These are phyloP conservation scores for Hipparchia semele DNA, from an alignment of 2,888 invertebrate species.

Conservation along the genomic window DNA sequence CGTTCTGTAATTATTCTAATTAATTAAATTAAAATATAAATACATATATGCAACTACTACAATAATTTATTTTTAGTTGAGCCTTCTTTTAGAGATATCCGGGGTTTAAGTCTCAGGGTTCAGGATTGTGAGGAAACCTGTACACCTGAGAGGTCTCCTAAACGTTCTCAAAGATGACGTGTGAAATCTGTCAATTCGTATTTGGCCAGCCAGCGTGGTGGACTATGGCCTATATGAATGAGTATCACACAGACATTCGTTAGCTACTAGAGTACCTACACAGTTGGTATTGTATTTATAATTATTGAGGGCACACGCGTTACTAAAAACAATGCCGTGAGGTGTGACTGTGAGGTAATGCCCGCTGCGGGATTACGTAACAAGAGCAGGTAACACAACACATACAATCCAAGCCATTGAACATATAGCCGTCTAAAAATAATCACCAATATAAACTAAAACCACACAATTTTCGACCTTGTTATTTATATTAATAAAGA, in stretches of 20 bases:
- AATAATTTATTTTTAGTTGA: too few relatives aligned
- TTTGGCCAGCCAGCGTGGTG: too few relatives aligned
- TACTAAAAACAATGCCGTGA: conserved; percentile 8
- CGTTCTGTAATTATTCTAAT: not conserved
- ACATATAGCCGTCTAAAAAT: not conserved
- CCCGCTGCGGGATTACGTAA: not conserved
- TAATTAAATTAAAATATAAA: not conserved
- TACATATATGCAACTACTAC: not conserved
- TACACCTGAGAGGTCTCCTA: too few relatives aligned
- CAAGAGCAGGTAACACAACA: not conserved
- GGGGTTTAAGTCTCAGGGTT: too few relatives aligned
- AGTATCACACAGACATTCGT: not conserved
- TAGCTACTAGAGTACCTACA: not conserved
- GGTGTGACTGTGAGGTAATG: not conserved
- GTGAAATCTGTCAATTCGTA: too few relatives aligned
- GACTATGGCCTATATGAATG: too few relatives aligned
- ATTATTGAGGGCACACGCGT: conserved; percentile 13
- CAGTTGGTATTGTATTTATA: not conserved
- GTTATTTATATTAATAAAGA: too few relatives aligned
- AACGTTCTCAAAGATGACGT: too few relatives aligned
- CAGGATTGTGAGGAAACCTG: too few relatives aligned
- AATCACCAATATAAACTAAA: not conserved
- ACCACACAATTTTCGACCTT: not conserved
- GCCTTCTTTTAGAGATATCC: too few relatives aligned
- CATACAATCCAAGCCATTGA: not conserved